Percentiles rank a stretch among this genome's conserved stretches.
These are phyloP conservation scores for Daubentonia madagascariensis DNA, from an alignment of 2,113 vertebrate genomes.

Conservation along the genomic window DNA sequence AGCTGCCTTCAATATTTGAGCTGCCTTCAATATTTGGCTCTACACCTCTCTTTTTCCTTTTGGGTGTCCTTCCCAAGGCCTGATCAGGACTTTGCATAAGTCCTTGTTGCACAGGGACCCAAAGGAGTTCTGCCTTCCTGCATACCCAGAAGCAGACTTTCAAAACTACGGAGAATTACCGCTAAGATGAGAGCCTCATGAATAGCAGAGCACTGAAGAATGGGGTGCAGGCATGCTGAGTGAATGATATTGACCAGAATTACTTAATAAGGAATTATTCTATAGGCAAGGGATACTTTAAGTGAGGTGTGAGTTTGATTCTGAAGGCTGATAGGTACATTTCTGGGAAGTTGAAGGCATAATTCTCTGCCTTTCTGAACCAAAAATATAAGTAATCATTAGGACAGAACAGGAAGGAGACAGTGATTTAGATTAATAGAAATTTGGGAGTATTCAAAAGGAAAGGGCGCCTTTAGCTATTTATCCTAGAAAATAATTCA, in stretches of 20 bases:
- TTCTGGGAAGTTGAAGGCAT: neutral
- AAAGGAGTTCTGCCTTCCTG: neutral
- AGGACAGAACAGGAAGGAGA: neutral
- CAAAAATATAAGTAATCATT: neutral
- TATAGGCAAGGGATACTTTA: neutral
- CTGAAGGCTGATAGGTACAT: neutral
- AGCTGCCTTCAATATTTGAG: neutral
- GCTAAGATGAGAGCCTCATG: neutral
- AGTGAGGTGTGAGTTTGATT: neutral
- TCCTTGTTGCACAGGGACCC: neutral
- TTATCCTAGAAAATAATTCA: neutral
- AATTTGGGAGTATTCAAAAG: neutral
- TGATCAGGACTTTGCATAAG: neutral
- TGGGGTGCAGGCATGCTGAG: neutral
- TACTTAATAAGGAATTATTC: neutral
- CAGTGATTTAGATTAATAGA: conserved; percentile 9
- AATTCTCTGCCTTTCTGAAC: neutral
- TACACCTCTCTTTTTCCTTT: neutral
- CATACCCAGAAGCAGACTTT: neutral
- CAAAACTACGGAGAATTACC: neutral
- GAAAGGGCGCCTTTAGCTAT: neutral
- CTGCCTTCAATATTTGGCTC: neutral
- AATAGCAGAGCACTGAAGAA: neutral
- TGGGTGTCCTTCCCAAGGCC: neutral
- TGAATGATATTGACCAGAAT: neutral